Conservation (phyloP, 2,797 vertebrate species). For the Malacoctenus gilli region DNA sequence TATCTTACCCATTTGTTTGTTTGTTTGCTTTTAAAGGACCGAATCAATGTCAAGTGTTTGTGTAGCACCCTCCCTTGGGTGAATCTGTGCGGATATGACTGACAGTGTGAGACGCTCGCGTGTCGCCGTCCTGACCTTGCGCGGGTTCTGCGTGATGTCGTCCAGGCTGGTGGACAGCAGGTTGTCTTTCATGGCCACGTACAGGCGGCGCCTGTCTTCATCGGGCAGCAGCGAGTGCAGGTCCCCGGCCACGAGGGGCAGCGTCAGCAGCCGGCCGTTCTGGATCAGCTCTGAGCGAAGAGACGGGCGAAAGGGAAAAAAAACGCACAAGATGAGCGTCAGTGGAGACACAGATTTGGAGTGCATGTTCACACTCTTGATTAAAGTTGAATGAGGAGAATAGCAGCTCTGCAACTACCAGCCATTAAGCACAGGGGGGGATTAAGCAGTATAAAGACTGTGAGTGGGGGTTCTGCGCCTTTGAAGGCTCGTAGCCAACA, state of each 20-base stretch:
- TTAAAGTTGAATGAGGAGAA: too few relatives aligned
- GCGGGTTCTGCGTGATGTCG: conserved; percentile 82
- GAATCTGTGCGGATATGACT: conserved; percentile 4
- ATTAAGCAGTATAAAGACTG: too few relatives aligned
- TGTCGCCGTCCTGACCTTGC: conserved; percentile 73
- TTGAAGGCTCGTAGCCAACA: too few relatives aligned
- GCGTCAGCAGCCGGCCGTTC: conserved; percentile 79
- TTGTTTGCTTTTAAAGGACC: not conserved
- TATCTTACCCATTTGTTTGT: too few relatives aligned
- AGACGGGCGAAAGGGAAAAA: not conserved
- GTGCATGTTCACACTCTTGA: too few relatives aligned
- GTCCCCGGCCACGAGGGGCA: conserved; percentile 80
- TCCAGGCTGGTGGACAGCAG: conserved; percentile 84
- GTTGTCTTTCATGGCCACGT: conserved; percentile 84
- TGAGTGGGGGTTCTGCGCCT: too few relatives aligned
- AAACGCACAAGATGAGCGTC: too few relatives aligned
- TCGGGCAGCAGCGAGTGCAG: conserved; percentile 81
- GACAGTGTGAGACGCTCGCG: conserved; percentile 11
- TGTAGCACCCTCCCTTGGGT: not conserved
- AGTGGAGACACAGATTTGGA: too few relatives aligned
- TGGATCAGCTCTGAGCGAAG: conserved; percentile 76
- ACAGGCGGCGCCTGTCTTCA: conserved; percentile 79
- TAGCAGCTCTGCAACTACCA: too few relatives aligned
- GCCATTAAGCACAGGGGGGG: too few relatives aligned
- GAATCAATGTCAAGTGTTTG: too few relatives aligned